Percentiles rank a stretch among this genome's conserved stretches.
phyloP scores from a whole-genome alignment of 2,797 vertebrate species.

The Graptemys geographica region DNA sequence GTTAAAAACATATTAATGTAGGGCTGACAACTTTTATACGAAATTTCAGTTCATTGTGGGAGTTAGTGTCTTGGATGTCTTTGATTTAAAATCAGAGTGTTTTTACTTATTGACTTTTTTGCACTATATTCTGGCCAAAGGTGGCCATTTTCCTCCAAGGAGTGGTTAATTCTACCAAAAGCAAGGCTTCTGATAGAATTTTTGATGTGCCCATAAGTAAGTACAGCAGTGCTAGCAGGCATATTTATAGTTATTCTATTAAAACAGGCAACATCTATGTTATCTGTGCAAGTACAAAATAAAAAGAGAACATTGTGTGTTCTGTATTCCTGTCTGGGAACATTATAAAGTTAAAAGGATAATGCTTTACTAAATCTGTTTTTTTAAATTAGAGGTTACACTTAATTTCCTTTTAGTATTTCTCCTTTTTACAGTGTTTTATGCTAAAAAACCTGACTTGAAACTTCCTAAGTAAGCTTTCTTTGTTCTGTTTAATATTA shows the following conservation, averaged over 20 bases:
- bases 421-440: neutral
- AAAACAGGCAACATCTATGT: slow-evolving; percentile 53
- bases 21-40: neutral
- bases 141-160: neutral
- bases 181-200: slow-evolving; percentile 12
- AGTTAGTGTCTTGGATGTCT: neutral
- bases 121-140: neutral
- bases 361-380: slow-evolving; percentile 56
- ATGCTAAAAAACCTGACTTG: slow-evolving; percentile 11
- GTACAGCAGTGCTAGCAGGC: slow-evolving; percentile 8
- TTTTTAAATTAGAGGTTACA: slow-evolving; percentile 49
- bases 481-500: neutral
- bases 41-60: neutral
- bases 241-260: slow-evolving; percentile 61
- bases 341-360: slow-evolving; percentile 62
- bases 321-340: slow-evolving; percentile 60
- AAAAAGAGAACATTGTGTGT: slow-evolving; percentile 22
- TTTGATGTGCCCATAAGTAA: neutral
- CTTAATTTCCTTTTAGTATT: slow-evolving; percentile 65
- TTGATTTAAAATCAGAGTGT: neutral
- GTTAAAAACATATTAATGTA: neutral
- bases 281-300: slow-evolving; percentile 37
- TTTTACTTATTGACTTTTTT: neutral
- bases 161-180: neutral
- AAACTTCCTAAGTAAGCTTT: neutral